Conservation (phyloP, 2,888 invertebrate species). For the Hirtodrosophila cameraria region DNA sequence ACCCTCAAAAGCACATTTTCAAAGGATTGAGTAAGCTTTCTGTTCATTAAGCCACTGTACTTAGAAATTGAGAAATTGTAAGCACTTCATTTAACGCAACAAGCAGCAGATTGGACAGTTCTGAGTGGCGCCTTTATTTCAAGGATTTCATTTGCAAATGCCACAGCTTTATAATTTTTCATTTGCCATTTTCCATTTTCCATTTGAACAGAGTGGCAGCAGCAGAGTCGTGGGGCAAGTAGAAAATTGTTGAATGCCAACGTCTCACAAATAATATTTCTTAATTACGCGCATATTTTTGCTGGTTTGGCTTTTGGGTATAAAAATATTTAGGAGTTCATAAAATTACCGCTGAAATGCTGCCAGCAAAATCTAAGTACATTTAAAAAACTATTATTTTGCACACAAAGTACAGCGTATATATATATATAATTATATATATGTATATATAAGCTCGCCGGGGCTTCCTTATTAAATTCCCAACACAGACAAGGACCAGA, state of each 20-base stretch:
- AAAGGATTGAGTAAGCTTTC: too few relatives aligned
- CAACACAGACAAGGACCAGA: constrained; percentile 38
- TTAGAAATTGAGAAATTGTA: constrained; percentile 1
- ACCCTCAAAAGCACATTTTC: too few relatives aligned
- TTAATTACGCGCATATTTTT: constrained; percentile 75
- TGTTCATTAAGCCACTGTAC: constrained; percentile 12
- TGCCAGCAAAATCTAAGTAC: constrained; percentile 56
- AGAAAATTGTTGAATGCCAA: constrained; percentile 62
- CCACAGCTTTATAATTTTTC: constrained; percentile 61
- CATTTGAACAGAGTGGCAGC: too few relatives aligned
- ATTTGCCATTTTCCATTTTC: constrained; percentile 57
- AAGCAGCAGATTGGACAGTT: constrained; percentile 22
- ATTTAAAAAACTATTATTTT: constrained; percentile 77
- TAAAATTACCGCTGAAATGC: constrained; percentile 34
- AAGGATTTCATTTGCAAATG: constrained; percentile 60
- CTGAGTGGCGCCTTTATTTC: constrained; percentile 22
- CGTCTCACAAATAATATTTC: constrained; percentile 74
- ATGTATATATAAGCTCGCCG: constrained; percentile 75
- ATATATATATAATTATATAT: too few relatives aligned
- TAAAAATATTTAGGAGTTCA: constrained; percentile 64
- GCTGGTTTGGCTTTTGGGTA: constrained; percentile 52
- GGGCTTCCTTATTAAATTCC: constrained; percentile 79
- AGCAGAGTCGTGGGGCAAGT: neutral
- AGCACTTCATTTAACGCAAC: constrained; percentile 16
- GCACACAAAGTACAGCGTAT: constrained; percentile 75